Evolutionary conservation across 2,113 vertebrate species (phyloP), one percentile per base, ranked within the genome.

Genomic region (Andinoacara biseriatus): DNA sequence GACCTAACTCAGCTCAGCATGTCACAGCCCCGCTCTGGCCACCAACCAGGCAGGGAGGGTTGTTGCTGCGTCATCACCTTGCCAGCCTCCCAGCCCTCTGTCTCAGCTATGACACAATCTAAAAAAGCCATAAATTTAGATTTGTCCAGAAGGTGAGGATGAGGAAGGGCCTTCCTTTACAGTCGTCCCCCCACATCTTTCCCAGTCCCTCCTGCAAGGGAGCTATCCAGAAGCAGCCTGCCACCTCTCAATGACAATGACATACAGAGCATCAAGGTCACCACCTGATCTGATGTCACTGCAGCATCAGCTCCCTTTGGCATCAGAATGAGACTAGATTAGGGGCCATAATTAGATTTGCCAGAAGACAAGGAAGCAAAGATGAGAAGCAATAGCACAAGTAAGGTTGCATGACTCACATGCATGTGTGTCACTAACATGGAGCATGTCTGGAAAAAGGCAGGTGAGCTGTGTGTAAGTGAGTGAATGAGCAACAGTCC

Each of bases 181-280:
- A 10, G n/a, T 81, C 3, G 58, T 49, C 14, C 52, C 38, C 18
- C 35, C 58, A 31, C 22, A 18, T 49, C 18, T 9, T 67, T 60
- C 62, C 58, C 13, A 65, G 61, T 26, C 49, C n/a, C 74, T 67
- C 76, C 72, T 72, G 24, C 26, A 40, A 20, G 1, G 20, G 5
- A 81, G n/a, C 7, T 22, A 54, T 77, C 76, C 40, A 78, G 67
- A 80, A 24, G 43, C 0, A 5, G 20, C 46, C 65, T 52, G 58
- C 26, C 10, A 18, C 57, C 62, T 26, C 78, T 59, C 72, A 26
- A 62, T 78, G 74, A 91, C 91, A 93, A 86, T 86, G 89, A 92
- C 90, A 84, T 24, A 83, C 82, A 24, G 86, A 83, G 58, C 77
- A 86, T 89, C 92, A 93, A 94, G 93, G 92, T 93, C 92, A 90